Percentiles rank a stretch among this genome's conserved stretches.
These are phyloP conservation scores for Clupea harengus DNA, from an alignment of 2,113 vertebrate genomes.

Conservation along the genomic window DNA sequence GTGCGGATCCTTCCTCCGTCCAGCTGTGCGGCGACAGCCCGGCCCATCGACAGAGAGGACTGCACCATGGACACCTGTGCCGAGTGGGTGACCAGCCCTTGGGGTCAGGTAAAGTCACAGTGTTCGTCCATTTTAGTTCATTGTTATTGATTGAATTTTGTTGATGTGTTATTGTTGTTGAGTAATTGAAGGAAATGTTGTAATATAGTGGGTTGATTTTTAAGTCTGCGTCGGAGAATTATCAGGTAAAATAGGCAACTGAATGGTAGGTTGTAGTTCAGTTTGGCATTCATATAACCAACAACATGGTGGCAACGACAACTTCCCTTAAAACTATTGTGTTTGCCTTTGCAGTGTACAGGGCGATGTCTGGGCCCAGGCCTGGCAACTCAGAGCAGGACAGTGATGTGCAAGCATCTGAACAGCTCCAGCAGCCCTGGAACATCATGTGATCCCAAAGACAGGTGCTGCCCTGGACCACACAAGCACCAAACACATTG, in stretches of 20 bases:
- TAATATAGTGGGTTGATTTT: not conserved
- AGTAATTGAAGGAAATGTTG: not conserved
- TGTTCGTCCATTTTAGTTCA: not conserved
- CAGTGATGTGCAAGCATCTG: slow-evolving; percentile 64
- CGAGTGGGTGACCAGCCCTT: slow-evolving; percentile 48
- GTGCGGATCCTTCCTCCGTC: slow-evolving; percentile 36
- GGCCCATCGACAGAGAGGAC: slow-evolving; percentile 61
- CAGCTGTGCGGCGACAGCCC: slow-evolving; percentile 55
- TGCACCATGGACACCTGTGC: slow-evolving; percentile 67
- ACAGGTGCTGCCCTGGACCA: slow-evolving; percentile 63
- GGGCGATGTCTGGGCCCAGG: slow-evolving; percentile 69
- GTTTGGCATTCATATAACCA: not conserved
- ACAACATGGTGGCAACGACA: not conserved
- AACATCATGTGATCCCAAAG: slow-evolving; percentile 67
- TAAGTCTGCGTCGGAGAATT: not conserved
- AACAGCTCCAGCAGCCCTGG: slow-evolving; percentile 65
- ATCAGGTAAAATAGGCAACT: not conserved
- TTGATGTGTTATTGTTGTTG: not conserved
- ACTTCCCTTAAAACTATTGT: not conserved
- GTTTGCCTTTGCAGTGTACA: slow-evolving; percentile 71
- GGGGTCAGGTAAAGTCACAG: slow-evolving; percentile 68
- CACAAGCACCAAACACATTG: not conserved
- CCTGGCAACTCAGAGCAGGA: slow-evolving; percentile 67
- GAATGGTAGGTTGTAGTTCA: too few relatives aligned
- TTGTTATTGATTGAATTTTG: not conserved